These are phyloP conservation scores for Jaculus jaculus DNA, from an alignment of 2,113 vertebrate genomes.

Conservation along the genomic window DNA sequence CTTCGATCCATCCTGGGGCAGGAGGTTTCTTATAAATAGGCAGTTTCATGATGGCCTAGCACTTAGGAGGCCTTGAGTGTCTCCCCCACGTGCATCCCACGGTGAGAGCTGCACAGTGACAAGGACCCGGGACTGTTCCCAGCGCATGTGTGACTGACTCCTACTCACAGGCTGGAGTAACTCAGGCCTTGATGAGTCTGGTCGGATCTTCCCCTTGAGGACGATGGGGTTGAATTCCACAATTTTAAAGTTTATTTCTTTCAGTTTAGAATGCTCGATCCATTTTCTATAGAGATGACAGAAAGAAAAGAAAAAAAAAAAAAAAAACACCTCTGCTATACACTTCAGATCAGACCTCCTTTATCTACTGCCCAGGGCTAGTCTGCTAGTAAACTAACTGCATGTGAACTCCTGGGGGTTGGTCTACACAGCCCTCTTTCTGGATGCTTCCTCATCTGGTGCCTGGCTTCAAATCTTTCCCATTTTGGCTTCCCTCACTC, in stretches of 20 bases:
- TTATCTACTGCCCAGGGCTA: not conserved
- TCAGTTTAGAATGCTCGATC: constrained; percentile 93
- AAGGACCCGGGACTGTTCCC: not conserved
- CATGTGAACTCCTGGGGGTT: not conserved
- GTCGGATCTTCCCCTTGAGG: constrained; percentile 94
- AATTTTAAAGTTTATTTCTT: constrained; percentile 92
- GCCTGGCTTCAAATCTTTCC: not conserved
- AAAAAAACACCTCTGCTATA: not conserved
- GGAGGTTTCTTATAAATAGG: not conserved
- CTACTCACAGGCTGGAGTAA: constrained; percentile 95
- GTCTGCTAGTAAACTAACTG: not conserved
- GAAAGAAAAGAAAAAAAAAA: constrained; percentile 47
- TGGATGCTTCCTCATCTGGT: not conserved
- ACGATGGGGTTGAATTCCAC: constrained; percentile 96
- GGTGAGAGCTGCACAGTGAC: fast-evolving
- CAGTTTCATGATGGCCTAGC: not conserved
- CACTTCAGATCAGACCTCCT: not conserved
- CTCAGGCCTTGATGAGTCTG: constrained; percentile 93
- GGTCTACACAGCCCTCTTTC: not conserved
- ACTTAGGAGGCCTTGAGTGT: not conserved
- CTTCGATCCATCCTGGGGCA: not conserved
- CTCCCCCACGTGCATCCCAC: not conserved
- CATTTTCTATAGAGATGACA: constrained; percentile 88
- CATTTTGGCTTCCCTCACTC: too few relatives aligned
- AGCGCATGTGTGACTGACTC: fast-evolving